Conservation (phyloP, 2,888 invertebrate species). For the Drosophila mulleri region DNA sequence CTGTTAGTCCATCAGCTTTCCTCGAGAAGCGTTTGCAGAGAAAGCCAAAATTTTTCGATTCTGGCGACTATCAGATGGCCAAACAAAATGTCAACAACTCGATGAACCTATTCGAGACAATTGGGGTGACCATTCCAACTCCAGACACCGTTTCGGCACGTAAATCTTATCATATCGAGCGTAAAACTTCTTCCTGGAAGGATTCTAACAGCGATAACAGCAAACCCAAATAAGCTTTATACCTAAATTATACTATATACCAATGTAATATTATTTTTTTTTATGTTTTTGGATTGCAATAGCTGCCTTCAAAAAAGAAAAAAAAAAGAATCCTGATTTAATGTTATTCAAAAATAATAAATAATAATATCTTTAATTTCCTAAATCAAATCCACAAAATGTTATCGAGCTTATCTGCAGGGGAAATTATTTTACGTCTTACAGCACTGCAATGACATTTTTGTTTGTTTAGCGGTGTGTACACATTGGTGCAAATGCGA, state of each 20-base stretch:
- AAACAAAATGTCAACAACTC: slow-evolving; percentile 92
- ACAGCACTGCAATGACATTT: neutral
- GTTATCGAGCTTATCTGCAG: neutral
- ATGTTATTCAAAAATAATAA: neutral
- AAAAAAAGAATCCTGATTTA: neutral
- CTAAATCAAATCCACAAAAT: neutral
- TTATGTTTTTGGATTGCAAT: neutral
- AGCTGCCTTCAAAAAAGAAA: too few species aligned
- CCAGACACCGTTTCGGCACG: slow-evolving; percentile 97
- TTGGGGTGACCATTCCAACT: slow-evolving; percentile 96
- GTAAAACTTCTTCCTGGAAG: neutral
- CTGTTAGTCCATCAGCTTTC: slow-evolving; percentile 93
- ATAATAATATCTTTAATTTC: too few species aligned
- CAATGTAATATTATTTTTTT: neutral
- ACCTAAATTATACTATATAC: too few species aligned
- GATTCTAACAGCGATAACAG: too few species aligned
- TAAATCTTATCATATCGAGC: slow-evolving; percentile 87
- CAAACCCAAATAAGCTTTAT: neutral
- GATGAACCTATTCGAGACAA: slow-evolving; percentile 88
- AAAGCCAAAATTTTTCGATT: slow-evolving; percentile 99
- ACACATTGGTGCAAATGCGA: slow-evolving; percentile 15
- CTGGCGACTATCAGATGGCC: slow-evolving; percentile 99
- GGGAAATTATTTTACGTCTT: neutral
- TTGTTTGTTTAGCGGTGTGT: neutral
- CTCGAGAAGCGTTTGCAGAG: slow-evolving; percentile 96